phyloP scores from a whole-genome alignment of 35 echinoderm and acorn worm genomes.

The Heliocidaris tuberculata region DNA sequence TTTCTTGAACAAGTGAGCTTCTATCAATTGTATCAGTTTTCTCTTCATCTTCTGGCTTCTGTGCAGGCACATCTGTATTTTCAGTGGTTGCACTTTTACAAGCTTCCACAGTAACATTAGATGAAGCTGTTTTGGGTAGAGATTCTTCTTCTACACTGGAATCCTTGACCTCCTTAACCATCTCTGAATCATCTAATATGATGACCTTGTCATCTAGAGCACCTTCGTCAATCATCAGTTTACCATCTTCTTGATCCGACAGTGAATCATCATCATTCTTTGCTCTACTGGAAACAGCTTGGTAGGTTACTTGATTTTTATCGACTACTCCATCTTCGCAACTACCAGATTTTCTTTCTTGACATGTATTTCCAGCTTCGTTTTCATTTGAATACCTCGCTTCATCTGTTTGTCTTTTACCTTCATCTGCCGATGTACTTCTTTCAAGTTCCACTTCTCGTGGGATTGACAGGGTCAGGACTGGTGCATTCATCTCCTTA shows the following conservation, averaged over 20 bases:
- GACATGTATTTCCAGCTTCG: background rate
- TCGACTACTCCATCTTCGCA: background rate
- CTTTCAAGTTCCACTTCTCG: background rate
- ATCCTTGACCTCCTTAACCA: background rate
- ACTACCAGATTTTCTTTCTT: background rate
- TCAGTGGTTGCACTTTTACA: background rate
- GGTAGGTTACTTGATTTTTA: background rate
- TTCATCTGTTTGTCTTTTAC: background rate
- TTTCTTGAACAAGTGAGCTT: background rate
- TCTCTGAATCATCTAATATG: background rate
- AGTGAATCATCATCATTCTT: background rate
- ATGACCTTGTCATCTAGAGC: background rate
- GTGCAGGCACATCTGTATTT: background rate
- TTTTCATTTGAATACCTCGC: background rate
- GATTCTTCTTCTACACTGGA: background rate
- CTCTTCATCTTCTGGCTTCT: background rate
- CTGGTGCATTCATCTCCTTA: background rate
- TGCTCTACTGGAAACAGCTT: background rate
- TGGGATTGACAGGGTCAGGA: background rate
- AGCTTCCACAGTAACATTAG: background rate
- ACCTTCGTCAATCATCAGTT: background rate
- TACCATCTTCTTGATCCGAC: background rate
- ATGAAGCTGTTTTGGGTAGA: background rate
- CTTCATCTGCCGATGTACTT: background rate
- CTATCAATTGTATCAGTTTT: background rate